These are phyloP conservation scores for Phoeniculus purpureus DNA, from an alignment of 2,797 vertebrate genomes.

Conservation along the genomic window DNA sequence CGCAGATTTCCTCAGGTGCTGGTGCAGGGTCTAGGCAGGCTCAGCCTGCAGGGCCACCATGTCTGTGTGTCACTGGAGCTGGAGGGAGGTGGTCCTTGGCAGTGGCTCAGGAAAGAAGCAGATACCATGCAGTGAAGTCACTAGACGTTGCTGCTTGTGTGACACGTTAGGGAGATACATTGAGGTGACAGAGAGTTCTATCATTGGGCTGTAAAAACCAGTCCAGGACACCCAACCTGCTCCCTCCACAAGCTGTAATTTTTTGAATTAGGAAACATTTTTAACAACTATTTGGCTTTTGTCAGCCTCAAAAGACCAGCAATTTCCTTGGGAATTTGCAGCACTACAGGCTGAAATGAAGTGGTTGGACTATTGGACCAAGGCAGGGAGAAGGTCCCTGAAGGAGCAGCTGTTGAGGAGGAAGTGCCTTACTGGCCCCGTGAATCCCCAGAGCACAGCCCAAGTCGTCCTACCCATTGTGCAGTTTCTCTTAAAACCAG, in stretches of 20 bases:
- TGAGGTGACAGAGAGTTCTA: background rate
- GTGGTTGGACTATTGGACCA: background rate
- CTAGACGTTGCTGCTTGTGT: background rate
- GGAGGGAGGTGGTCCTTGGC: background rate
- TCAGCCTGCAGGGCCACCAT: background rate
- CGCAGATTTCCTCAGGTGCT: slow-evolving; percentile 27
- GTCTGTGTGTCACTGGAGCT: background rate
- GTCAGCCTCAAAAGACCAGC: background rate
- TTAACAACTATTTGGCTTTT: background rate
- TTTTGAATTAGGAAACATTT: background rate
- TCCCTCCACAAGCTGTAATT: background rate
- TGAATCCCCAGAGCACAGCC: background rate
- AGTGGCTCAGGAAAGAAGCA: background rate
- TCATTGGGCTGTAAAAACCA: background rate
- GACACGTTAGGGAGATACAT: fast-evolving
- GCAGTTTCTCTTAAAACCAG: background rate
- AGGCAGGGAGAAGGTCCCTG: background rate
- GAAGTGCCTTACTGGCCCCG: background rate
- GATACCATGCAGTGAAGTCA: background rate
- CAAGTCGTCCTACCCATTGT: background rate
- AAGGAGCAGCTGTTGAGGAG: background rate
- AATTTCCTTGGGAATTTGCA: background rate
- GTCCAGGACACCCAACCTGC: background rate
- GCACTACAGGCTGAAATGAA: background rate
- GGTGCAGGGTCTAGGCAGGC: background rate